Conservation (phyloP, 2,797 vertebrate species). For the Hyperoplus lanceolatus region DNA sequence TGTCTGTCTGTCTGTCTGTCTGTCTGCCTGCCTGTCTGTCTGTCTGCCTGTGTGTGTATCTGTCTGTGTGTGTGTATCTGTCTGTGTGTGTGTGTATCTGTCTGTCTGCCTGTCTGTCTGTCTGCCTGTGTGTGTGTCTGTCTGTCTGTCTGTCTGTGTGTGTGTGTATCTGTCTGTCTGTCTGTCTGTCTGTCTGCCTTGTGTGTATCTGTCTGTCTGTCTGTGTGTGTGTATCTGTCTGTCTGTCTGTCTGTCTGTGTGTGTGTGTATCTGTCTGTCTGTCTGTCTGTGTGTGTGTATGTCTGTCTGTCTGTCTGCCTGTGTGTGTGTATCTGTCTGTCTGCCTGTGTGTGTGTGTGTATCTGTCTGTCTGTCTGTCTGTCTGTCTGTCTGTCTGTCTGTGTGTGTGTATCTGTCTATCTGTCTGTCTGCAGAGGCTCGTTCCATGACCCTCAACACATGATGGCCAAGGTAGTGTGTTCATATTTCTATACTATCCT, state of each 20-base stretch:
- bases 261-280: not conserved
- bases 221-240: not conserved
- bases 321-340: not conserved
- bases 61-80: not conserved
- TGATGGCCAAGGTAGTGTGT: slow-evolving; percentile 12
- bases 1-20: not conserved
- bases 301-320: not conserved
- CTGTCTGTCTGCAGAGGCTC: too few relatives aligned
- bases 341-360: not conserved
- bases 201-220: not conserved
- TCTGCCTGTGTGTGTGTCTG: too few relatives aligned
- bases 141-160: not conserved
- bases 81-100: not conserved
- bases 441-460: not conserved
- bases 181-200: too few relatives aligned
- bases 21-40: not conserved
- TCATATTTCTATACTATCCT: not conserved
- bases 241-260: not conserved
- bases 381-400: not conserved
- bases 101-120: not conserved
- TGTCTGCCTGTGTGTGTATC: not conserved
- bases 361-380: not conserved
- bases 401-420: not conserved
- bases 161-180: too few relatives aligned
- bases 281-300: not conserved